Evolutionary conservation across 2,888 invertebrate species (phyloP).

Genomic region (Tuberolachnus salignus): DNA sequence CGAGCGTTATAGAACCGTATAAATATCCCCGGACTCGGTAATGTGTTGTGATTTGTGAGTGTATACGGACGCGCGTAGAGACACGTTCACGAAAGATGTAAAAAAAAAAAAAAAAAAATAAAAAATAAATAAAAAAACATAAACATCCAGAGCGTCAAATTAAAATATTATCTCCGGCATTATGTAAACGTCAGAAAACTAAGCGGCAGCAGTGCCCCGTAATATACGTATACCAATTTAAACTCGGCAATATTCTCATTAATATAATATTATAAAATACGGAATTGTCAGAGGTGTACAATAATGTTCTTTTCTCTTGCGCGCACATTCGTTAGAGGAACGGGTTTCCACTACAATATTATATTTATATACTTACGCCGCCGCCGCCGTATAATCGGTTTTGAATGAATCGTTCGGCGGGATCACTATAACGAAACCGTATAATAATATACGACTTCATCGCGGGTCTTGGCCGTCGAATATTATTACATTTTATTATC

Average conservation of each 20-base stretch:
- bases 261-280: conserved; percentile 23
- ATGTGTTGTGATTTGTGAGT: conserved; percentile 11
- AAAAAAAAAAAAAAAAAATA: too few species aligned
- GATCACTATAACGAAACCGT: conserved; percentile 36
- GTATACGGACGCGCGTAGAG: too few species aligned
- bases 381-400: neutral
- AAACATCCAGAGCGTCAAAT: conserved; percentile 30
- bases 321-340: neutral
- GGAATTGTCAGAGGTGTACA: neutral
- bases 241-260: conserved; percentile 46
- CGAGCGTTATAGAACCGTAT: too few species aligned
- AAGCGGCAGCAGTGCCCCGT: neutral
- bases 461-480: neutral
- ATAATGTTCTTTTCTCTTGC: neutral
- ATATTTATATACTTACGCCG: too few species aligned
- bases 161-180: conserved; percentile 41
- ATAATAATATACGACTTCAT: conserved; percentile 18
- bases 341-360: neutral
- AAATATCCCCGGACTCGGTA: too few species aligned
- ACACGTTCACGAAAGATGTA: conserved; percentile 22
- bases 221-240: conserved; percentile 22
- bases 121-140: neutral
- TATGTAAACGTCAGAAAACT: conserved; percentile 32
- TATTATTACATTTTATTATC: neutral
- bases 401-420: conserved; percentile 21